Base-by-base conservation (phyloP, 1,140 invertebrate genomes). In the Stegodyphus dumicola region DNA sequence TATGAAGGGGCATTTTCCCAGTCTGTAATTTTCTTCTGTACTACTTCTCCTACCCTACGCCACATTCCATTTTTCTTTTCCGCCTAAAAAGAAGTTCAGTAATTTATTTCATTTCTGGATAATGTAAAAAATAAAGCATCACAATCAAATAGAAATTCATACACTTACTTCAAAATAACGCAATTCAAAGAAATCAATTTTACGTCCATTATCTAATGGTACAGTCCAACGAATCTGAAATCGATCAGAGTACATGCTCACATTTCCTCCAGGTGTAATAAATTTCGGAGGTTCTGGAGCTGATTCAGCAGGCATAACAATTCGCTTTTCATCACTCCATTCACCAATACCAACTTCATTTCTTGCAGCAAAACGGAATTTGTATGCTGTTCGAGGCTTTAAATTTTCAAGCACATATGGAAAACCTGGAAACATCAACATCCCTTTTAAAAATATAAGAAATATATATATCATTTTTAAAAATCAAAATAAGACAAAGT, bases 171-270 rank as follows among this genome's bases (percentile, higher is more conserved):
- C 92, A 89, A 95, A 96, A 89, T 94, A 96, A 88, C 92, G 94
- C 73, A 98, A 93, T 89, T 94, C 92, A 91, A 97, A 98, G 89
- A 92, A 91, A 88, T 96, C 94, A 88, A 98, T 97, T 5, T 93
- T 94, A 91, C 96, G 95, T 5, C 96, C 96, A 90, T 98, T 98
- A 89, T 97, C 94, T 13, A 93, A 93, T 0, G 96, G 95, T 56
- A 94, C 93, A 79, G 92, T 93, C 88, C 96, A 98, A 87, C 93
- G 92, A 3, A 97, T 89, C 89, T 96, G 94, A 89, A 94, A 96
- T 88, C 93, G 93, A 90, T 95, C 93, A 51, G 93, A 93, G 90
- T 93, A 96, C 53, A 92, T 90, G 11, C 93, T 93, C 7, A 89
- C 60, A 13, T 89, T 89, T 54, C 90, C 86, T 33, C 89, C 89